Percentiles rank a stretch among this genome's conserved stretches.
Evolutionary conservation across 2,113 vertebrate genomes (phyloP).

Genomic region (Danionella cerebrum): DNA sequence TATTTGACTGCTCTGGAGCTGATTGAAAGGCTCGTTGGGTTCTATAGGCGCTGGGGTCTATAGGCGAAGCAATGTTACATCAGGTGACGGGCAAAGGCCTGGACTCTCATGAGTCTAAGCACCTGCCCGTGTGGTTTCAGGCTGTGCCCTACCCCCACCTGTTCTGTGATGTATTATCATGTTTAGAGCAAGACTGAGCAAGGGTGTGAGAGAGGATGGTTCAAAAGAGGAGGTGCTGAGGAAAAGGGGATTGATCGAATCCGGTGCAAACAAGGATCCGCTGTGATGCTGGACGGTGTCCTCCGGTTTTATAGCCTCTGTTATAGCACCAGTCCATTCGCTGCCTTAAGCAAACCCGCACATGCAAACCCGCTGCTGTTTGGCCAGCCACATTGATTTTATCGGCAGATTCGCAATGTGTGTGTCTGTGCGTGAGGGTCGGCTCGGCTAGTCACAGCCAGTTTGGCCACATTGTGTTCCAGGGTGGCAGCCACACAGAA

Average conservation of each 20-base stretch:
- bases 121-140: not conserved
- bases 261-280: not conserved
- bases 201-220: not conserved
- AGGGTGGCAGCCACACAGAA: not conserved
- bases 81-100: not conserved
- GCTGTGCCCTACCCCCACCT: not conserved
- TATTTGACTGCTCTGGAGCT: no score
- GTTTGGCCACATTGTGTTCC: slow-evolving; percentile 37
- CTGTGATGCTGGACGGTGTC: not conserved
- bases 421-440: slow-evolving; percentile 20
- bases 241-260: not conserved
- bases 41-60: not conserved
- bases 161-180: not conserved
- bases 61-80: not conserved
- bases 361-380: slow-evolving; percentile 14
- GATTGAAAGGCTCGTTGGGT: no score
- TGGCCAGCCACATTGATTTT: slow-evolving; percentile 62
- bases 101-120: not conserved
- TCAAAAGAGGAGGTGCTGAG: not conserved
- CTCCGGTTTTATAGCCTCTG: not conserved
- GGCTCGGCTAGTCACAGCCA: slow-evolving; percentile 41
- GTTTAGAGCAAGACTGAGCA: not conserved
- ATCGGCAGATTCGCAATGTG: slow-evolving; percentile 36
- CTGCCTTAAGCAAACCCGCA: slow-evolving; percentile 14
- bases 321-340: not conserved